Evolutionary conservation across 92 coral and sea anemone genomes (phyloP).

Genomic region (Scolanthus callimorphus): DNA sequence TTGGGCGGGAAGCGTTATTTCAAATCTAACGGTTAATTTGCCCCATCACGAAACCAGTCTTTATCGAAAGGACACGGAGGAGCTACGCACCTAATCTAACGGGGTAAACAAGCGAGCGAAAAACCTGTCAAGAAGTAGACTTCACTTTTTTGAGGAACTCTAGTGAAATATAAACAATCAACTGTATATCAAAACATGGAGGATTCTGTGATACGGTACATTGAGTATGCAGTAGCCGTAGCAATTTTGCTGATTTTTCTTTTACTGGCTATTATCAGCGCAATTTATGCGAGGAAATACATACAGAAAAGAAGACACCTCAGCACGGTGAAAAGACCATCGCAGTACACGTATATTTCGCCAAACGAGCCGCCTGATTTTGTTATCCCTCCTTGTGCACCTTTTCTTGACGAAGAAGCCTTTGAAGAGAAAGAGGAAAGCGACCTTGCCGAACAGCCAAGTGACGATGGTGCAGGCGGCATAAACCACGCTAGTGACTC

Average conservation of each 20-base stretch:
- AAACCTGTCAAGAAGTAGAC: no score
- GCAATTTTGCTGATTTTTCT: constrained; percentile 27
- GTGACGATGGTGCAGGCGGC: constrained; percentile 2
- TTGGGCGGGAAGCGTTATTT: no score
- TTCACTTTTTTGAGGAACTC: no score
- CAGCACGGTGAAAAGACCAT: constrained; percentile 1
- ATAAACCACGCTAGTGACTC: constrained; percentile 5
- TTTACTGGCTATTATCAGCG: constrained; percentile 31
- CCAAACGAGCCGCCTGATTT: constrained; percentile 67
- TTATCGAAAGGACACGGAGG: no score
- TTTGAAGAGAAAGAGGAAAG: constrained; percentile 38
- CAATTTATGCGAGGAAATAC: constrained; percentile 26
- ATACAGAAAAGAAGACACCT: not conserved
- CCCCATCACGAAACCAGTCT: no score
- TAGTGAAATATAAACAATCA: no score
- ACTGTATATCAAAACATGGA: not conserved
- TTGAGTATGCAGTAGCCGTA: constrained; percentile 3
- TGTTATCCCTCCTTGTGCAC: constrained; percentile 68
- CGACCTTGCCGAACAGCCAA: constrained; percentile 13
- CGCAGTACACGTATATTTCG: constrained; percentile 53
- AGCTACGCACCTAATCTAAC: no score
- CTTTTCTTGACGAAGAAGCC: constrained; percentile 34
- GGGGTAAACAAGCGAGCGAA: no score
- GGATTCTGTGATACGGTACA: constrained; percentile 6
- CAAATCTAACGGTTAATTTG: no score